These are phyloP conservation scores for Cepaea hortensis DNA, from an alignment of 2,888 invertebrate genomes.

Conservation along the genomic window DNA sequence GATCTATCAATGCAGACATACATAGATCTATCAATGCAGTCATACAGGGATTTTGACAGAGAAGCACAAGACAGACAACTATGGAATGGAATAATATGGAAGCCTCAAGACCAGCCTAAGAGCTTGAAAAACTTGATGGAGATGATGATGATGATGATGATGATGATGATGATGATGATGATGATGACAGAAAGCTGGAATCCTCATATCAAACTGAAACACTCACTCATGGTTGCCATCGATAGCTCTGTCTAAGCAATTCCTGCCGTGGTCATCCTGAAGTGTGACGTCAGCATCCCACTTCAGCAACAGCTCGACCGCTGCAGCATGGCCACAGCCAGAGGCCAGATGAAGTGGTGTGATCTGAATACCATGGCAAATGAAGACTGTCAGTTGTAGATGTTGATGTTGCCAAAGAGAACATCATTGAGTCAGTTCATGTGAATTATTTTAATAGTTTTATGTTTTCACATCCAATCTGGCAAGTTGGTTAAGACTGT, in stretches of 20 bases:
- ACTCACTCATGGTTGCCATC: conserved; percentile 74
- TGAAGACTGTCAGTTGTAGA: background rate
- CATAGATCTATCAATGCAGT: too few species aligned
- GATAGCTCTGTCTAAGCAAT: conserved; percentile 77
- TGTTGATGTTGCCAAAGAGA: background rate
- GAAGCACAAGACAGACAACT: too few species aligned
- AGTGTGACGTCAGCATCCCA: conserved; percentile 74
- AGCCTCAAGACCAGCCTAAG: too few species aligned
- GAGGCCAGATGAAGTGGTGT: conserved; percentile 77
- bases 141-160: too few species aligned
- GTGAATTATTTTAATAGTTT: background rate
- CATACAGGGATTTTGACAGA: too few species aligned
- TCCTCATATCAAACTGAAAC: background rate
- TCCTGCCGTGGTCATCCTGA: conserved; percentile 73
- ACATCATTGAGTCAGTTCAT: background rate
- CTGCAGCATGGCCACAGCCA: conserved; percentile 73
- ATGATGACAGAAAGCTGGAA: too few species aligned
- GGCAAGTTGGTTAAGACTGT: too few species aligned
- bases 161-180: too few species aligned
- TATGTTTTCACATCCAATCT: too few species aligned
- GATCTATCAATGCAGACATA: too few species aligned
- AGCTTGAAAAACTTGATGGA: too few species aligned
- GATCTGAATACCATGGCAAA: conserved; percentile 62
- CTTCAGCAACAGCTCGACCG: conserved; percentile 75
- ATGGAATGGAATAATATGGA: too few species aligned